These are phyloP conservation scores for Lithosia quadra DNA, from an alignment of 2,888 invertebrate genomes.

Conservation along the genomic window DNA sequence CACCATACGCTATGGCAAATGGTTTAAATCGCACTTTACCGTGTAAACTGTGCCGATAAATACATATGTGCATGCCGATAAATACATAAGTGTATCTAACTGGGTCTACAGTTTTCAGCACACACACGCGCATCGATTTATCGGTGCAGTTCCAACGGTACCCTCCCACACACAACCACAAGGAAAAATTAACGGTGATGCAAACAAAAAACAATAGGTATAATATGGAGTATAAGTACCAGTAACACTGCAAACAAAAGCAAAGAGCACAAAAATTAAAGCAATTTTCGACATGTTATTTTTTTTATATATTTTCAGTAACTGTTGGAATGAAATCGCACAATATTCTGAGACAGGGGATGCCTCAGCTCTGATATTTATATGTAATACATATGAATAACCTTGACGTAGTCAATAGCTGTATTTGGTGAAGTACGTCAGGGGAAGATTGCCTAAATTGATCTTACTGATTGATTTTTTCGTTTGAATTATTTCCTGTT, in stretches of 20 bases:
- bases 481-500: no score
- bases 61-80: no score
- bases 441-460: conserved; percentile 5
- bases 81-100: no score
- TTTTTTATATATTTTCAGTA: neutral
- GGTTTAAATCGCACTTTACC: no score
- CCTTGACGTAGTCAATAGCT: neutral
- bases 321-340: neutral
- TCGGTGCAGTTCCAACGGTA: no score
- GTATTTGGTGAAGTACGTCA: neutral
- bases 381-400: neutral
- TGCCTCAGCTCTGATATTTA: conserved; percentile 8
- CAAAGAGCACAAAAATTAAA: neutral
- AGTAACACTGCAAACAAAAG: conserved; percentile 10
- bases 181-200: no score
- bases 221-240: conserved; percentile 5
- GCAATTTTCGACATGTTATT: conserved; percentile 8
- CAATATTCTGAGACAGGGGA: conserved; percentile 1
- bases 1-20: no score
- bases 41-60: no score
- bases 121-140: no score
- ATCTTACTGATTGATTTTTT: neutral
- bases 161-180: no score
- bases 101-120: no score
- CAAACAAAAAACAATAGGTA: no score